phyloP scores from a whole-genome alignment of 2,888 invertebrate species.

The Acronicta aceris region DNA sequence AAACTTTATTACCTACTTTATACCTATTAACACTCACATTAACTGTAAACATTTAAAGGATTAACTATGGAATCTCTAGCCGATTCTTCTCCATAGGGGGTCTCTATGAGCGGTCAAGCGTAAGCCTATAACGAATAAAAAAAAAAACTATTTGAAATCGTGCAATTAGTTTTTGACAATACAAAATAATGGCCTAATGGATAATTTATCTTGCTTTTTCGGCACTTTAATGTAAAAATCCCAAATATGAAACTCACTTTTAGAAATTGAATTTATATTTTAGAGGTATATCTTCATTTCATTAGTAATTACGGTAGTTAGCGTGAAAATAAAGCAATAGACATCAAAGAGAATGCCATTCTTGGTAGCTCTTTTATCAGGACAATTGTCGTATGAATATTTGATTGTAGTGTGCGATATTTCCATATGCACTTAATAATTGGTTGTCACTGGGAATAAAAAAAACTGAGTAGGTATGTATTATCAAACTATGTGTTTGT shows the following conservation, averaged over 20 bases:
- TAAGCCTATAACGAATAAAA: no score
- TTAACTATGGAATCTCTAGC: no score
- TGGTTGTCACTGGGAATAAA: constrained; percentile 37
- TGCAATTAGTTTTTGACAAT: no score
- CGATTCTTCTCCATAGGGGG: no score
- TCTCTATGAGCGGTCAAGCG: no score
- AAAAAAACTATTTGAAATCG: no score
- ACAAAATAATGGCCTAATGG: no score
- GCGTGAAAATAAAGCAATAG: constrained; percentile 35
- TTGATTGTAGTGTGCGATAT: constrained; percentile 49
- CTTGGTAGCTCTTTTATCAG: constrained; percentile 35
- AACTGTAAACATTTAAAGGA: no score
- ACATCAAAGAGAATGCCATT: constrained; percentile 36
- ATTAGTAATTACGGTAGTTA: not conserved
- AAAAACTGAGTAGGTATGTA: constrained; percentile 24
- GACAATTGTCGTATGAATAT: constrained; percentile 44
- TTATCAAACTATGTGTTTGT: constrained; percentile 22
- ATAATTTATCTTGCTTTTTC: no score
- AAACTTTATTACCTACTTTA: constrained; percentile 9
- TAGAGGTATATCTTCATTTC: not conserved
- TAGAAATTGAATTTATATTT: not conserved
- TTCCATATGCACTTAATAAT: constrained; percentile 20
- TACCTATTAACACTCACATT: no score
- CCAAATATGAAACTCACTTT: not conserved
- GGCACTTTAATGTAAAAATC: constrained; percentile 2